Evolutionary conservation across 2,797 vertebrate genomes (phyloP), one percentile per base, ranked within the genome.

Genomic region (Tragelaphus oryx): DNA sequence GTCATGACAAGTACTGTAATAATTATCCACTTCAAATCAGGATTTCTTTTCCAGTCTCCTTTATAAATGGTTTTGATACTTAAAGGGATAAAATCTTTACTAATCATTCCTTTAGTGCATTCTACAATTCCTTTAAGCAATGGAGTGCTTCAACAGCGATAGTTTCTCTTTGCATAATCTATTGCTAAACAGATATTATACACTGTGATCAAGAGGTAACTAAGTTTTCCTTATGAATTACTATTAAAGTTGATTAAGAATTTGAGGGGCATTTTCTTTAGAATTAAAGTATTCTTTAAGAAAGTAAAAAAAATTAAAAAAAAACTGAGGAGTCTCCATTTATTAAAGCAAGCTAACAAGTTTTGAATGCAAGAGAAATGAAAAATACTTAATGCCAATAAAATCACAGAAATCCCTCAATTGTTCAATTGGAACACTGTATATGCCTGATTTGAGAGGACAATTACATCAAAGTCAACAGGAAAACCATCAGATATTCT

Each of bases 351-450:
- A 75, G 10, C 20, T 89, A 89, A 82, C 8, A 59, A 44, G 7
- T 57, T 81, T 80, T 74, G 24, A 93, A 96, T 57, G 62, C 7
- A 82, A 91, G 44, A 96, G 60, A 94, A 93, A 54, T 80, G 62
- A 83, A 78, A 4, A 91, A 62, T 84, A 75, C 6, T 52, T 33
- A 91, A 91, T 65, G 18, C 37, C 83, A 93, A 84, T 55, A 91
- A 80, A 75, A 84, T 59, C 33, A 91, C 55, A 89, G 74, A 93
- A 87, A 87, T 89, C 57, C 48, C 74, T 78, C 81, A 82, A 9
- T 93, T 88, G 10, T 65, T 95, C 71, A 68, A 11, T 89, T 76
- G 55, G 17, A 87, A 84, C 20, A 22, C 62, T 68, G 18, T 37
- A 68, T 68, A 37, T 68, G 62, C 9, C 46, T 90, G 44, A 65